Evolutionary conservation across 2,888 invertebrate species (phyloP).

Genomic region (Eurytoma californica): DNA sequence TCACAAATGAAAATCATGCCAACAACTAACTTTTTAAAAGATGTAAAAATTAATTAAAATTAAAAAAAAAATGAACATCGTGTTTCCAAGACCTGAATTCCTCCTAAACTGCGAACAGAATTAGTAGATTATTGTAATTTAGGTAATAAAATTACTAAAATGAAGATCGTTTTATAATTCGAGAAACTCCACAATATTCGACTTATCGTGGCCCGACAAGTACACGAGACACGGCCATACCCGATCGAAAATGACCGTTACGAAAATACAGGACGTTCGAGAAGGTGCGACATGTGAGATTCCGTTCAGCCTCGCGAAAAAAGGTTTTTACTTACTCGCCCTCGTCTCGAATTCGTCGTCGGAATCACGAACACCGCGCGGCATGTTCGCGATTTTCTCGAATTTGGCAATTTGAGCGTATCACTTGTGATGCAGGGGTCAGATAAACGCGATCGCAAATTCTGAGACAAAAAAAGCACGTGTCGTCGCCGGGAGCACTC

Average conservation of each 20-base stretch:
- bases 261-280: constrained; percentile 18
- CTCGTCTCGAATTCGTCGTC: constrained; percentile 49
- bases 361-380: constrained; percentile 52
- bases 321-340: constrained; percentile 43
- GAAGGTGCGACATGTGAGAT: constrained; percentile 9
- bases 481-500: constrained; percentile 30
- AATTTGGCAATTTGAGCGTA: constrained; percentile 1
- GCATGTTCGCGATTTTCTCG: constrained; percentile 49
- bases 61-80: neutral
- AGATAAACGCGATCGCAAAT: constrained; percentile 39
- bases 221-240: neutral
- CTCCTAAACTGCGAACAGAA: neutral
- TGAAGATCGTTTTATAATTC: neutral
- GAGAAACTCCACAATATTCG: neutral
- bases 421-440: constrained; percentile 1
- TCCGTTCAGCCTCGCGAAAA: neutral
- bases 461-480: constrained; percentile 46
- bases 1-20: neutral
- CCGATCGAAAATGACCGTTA: constrained; percentile 35
- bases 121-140: neutral
- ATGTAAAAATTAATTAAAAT: neutral
- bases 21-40: neutral
- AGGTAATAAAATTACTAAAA: neutral
- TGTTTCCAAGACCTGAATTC: neutral
- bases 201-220: neutral